Percentiles rank a stretch among this genome's conserved stretches.
Conservation (phyloP, 2,113 vertebrate species). For the Ammodytes marinus region DNA sequence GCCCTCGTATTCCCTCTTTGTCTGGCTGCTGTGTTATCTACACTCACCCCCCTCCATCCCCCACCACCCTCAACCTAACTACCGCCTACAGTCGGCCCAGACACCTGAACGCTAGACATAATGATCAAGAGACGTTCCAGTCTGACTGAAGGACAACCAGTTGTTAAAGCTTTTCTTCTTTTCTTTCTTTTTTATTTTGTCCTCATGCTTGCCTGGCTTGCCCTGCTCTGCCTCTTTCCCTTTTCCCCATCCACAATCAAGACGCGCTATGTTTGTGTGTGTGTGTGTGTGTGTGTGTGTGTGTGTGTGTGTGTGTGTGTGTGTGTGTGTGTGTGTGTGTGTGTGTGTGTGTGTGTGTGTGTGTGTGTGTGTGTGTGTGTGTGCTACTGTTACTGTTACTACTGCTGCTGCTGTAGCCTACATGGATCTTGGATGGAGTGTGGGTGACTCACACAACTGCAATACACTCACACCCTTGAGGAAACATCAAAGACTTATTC, state of each 20-base stretch:
- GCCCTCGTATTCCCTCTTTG: constrained; percentile 88
- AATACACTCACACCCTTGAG: constrained; percentile 72
- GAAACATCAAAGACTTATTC: constrained; percentile 90
- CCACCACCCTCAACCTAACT: constrained; percentile 75
- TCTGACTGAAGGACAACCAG: constrained; percentile 90
- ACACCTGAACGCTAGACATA: constrained; percentile 98
- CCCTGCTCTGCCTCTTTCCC: constrained; percentile 35
- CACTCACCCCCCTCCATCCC: constrained; percentile 83
- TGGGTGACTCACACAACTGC: constrained; percentile 74
- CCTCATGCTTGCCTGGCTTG: constrained; percentile 24
- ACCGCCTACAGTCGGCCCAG: constrained; percentile 88
- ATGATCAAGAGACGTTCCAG: constrained; percentile 94
- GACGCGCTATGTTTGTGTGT: constrained; percentile 83
- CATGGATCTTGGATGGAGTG: constrained; percentile 78
- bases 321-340: constrained; percentile 50
- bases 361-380: constrained; percentile 65
- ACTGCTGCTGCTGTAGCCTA: constrained; percentile 82
- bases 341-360: constrained; percentile 46
- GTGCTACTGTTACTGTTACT: constrained; percentile 74
- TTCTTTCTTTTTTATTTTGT: constrained; percentile 42
- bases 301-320: constrained; percentile 54
- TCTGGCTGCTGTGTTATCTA: constrained; percentile 91
- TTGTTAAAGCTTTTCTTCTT: constrained; percentile 66
- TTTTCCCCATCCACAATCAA: constrained; percentile 82
- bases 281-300: constrained; percentile 22